These are phyloP conservation scores for Lepeophtheirus nordmannii DNA, from an alignment of 2,888 invertebrate species.

Conservation along the genomic window DNA sequence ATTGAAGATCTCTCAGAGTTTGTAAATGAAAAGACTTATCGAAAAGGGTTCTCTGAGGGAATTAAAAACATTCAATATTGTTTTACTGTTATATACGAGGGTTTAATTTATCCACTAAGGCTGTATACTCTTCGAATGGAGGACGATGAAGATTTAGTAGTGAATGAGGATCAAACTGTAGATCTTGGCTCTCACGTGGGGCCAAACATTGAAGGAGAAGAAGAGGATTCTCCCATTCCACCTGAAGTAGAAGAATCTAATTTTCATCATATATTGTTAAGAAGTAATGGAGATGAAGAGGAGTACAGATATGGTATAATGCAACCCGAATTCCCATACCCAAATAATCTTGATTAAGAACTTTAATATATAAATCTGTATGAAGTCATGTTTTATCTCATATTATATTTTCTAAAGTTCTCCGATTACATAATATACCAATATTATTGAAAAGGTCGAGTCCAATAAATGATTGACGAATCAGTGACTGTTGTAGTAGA, in stretches of 20 bases:
- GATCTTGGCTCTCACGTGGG: background rate
- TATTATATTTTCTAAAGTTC: too few species aligned
- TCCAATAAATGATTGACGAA: background rate
- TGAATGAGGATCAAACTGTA: background rate
- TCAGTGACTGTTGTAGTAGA: background rate
- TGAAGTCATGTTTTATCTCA: background rate
- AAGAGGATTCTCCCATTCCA: background rate
- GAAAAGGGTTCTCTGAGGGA: background rate
- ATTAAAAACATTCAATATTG: background rate
- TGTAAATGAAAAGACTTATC: background rate
- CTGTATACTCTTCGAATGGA: constrained; percentile 1
- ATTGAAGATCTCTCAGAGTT: background rate
- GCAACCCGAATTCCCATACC: background rate
- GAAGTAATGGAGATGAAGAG: background rate
- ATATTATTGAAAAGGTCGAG: background rate
- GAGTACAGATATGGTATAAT: background rate
- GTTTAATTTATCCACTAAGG: background rate
- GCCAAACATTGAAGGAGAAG: background rate
- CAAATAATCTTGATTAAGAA: background rate
- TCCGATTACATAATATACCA: too few species aligned
- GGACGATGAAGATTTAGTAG: background rate
- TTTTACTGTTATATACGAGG: background rate
- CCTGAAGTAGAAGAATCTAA: background rate
- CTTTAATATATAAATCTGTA: background rate
- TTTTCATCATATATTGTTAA: background rate